A percentile compares a stretch with the other conserved stretches of the same genome.
Evolutionary conservation across 2,113 vertebrate genomes (phyloP).

Genomic region (Copsychus sechellarum): DNA sequence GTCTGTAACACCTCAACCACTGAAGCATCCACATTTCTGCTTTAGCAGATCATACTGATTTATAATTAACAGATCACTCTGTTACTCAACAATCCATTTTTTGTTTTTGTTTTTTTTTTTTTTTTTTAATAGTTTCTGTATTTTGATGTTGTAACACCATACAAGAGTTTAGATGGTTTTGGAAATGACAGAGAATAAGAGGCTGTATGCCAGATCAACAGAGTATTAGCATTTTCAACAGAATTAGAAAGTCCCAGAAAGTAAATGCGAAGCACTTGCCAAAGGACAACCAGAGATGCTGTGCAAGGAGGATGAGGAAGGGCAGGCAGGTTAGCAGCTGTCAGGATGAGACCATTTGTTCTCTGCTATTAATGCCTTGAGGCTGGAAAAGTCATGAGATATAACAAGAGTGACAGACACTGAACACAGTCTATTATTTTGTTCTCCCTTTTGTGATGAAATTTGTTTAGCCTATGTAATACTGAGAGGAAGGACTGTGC

Average conservation of each 20-base stretch:
- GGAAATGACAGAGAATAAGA: not conserved
- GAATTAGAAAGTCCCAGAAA: not conserved
- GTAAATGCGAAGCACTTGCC: not conserved
- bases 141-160: not conserved
- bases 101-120: not conserved
- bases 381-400: not conserved
- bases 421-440: not conserved
- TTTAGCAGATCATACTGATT: not conserved
- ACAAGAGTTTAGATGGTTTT: not conserved
- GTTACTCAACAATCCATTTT: not conserved
- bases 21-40: not conserved
- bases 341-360: not conserved
- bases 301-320: not conserved
- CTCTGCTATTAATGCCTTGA: not conserved
- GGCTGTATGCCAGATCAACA: not conserved
- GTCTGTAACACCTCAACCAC: not conserved
- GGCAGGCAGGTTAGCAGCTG: not conserved
- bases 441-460: not conserved
- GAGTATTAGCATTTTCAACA: not conserved
- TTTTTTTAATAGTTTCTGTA: not conserved
- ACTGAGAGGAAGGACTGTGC: not conserved
- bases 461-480: not conserved
- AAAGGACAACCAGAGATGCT: not conserved
- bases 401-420: not conserved
- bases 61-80: not conserved